These are phyloP conservation scores for Lumbricus terrestris DNA, from an alignment of 2,888 invertebrate species.

Conservation along the genomic window DNA sequence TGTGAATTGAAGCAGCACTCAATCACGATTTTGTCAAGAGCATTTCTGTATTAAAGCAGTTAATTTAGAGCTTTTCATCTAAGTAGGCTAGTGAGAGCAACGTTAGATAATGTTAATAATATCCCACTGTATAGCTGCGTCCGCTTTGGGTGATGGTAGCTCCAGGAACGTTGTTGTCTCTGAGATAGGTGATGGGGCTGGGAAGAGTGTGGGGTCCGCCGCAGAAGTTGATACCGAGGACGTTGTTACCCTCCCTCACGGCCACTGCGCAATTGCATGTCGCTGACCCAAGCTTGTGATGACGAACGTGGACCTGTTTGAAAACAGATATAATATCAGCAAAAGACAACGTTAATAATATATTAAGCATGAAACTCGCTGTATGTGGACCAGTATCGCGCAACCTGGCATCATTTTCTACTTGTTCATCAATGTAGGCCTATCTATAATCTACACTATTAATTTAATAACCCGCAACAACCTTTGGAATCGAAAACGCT, in stretches of 20 bases:
- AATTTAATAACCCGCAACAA: too few relatives aligned
- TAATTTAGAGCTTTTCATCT: not conserved
- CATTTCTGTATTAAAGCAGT: not conserved
- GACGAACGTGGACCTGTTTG: constrained; percentile 4
- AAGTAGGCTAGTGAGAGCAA: too few relatives aligned
- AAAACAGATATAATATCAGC: not conserved
- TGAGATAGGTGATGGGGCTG: not conserved
- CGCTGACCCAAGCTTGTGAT: not conserved
- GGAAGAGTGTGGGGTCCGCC: not conserved
- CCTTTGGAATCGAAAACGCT: too few relatives aligned
- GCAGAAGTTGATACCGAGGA: not conserved
- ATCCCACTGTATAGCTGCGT: not conserved
- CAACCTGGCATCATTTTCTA: too few relatives aligned
- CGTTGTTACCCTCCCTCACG: constrained; percentile 5
- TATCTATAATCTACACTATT: too few relatives aligned
- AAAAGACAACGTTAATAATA: too few relatives aligned
- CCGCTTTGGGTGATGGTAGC: not conserved
- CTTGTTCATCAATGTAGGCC: too few relatives aligned
- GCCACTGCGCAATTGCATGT: not conserved
- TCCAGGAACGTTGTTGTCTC: not conserved
- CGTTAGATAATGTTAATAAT: not conserved
- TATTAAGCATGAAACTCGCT: too few relatives aligned
- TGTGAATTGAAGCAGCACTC: too few relatives aligned
- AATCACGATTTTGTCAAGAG: too few relatives aligned
- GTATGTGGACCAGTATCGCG: too few relatives aligned